Evolutionary conservation across 2,888 invertebrate species (phyloP).

Genomic region (Rhogogaster chlorosoma): DNA sequence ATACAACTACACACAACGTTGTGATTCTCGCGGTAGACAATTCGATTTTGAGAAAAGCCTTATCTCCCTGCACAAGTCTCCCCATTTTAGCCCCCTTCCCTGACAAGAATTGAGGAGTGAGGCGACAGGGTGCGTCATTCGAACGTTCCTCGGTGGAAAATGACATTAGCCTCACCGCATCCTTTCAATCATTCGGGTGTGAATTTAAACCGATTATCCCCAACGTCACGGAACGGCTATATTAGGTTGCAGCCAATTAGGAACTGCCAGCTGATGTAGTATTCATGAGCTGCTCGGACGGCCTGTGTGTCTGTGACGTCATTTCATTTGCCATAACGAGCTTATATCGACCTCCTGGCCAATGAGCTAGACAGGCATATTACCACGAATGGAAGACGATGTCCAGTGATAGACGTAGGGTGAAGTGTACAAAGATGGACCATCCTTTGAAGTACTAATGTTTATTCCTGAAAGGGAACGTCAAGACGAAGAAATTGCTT

Average conservation of each 20-base stretch:
- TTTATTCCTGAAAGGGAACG: neutral
- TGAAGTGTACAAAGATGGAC: neutral
- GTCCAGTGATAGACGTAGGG: neutral
- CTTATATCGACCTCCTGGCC: neutral
- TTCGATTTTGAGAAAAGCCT: slow-evolving; percentile 46
- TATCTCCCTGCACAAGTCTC: neutral
- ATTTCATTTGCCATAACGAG: slow-evolving; percentile 29
- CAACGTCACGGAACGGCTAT: slow-evolving; percentile 24
- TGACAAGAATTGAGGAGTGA: neutral
- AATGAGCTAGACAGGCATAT: neutral
- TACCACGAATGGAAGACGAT: neutral
- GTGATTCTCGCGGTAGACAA: slow-evolving; percentile 43
- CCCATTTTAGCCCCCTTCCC: slow-evolving; percentile 1
- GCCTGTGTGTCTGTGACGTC: slow-evolving; percentile 13
- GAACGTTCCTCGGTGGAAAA: slow-evolving; percentile 55
- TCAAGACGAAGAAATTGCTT: neutral
- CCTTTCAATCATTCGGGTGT: slow-evolving; percentile 53
- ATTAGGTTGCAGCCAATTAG: slow-evolving; percentile 50
- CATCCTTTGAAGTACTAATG: neutral
- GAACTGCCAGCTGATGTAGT: slow-evolving; percentile 46
- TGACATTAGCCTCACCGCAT: slow-evolving; percentile 61
- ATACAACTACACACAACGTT: slow-evolving; percentile 13
- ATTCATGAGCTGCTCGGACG: slow-evolving; percentile 41
- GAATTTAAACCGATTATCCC: slow-evolving; percentile 48
- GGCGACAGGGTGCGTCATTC: slow-evolving; percentile 41